These are phyloP conservation scores for Girardinichthys multiradiatus DNA, from an alignment of 2,113 vertebrate species.

Conservation along the genomic window DNA sequence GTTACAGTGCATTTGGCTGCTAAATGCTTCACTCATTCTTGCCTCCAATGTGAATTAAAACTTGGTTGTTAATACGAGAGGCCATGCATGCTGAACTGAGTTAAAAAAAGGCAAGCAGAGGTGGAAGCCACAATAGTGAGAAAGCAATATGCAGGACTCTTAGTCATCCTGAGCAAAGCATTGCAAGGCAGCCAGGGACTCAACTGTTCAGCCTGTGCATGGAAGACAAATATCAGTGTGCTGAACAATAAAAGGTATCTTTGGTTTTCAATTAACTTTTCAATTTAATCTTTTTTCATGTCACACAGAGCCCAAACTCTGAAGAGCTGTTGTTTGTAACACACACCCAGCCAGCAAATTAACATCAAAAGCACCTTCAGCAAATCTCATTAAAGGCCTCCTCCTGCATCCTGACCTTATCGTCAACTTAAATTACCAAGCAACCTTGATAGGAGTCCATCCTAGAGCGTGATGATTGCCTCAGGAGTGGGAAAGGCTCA, in stretches of 20 bases:
- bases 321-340: conserved; percentile 30
- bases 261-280: conserved; percentile 40
- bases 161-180: not conserved
- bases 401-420: conserved; percentile 49
- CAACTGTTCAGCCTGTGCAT: conserved; percentile 8
- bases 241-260: conserved; percentile 25
- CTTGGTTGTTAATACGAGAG: not conserved
- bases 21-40: too few species aligned
- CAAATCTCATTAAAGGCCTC: conserved; percentile 60
- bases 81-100: not conserved
- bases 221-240: conserved; percentile 9
- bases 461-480: conserved; percentile 29
- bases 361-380: conserved; percentile 33
- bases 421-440: conserved; percentile 61
- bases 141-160: not conserved
- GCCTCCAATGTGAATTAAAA: too few species aligned
- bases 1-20: too few species aligned
- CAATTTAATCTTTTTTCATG: conserved; percentile 22
- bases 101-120: not conserved
- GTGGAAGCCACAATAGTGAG: not conserved
- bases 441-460: conserved; percentile 47
- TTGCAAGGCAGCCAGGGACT: not conserved
- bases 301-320: conserved; percentile 10
- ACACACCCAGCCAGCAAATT: conserved; percentile 24
- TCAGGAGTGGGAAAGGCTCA: conserved; percentile 18